Evolutionary conservation across 37 sponge, comb jelly and placozoan genomes (phyloP), one percentile per base, ranked within the genome.

Genomic region (Halichondria panicea): DNA sequence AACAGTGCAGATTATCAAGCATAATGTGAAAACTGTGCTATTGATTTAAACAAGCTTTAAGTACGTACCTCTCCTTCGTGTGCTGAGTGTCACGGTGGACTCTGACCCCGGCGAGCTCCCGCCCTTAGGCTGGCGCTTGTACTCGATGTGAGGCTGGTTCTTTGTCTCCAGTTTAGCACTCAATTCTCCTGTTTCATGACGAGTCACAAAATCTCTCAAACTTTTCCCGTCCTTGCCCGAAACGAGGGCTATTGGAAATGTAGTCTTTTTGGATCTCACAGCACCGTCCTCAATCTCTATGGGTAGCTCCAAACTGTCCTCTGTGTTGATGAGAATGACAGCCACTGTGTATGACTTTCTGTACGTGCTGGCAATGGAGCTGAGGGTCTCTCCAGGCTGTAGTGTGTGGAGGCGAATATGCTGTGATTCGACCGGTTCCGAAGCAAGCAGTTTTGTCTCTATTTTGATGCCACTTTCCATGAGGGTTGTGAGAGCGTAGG

Each of bases 361-460:
- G 68, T 68, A 75, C 38, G 42, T 55, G 34, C 37, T 21, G 3
- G 64, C 62, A 25, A 84, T 31, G 21, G 58, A 4, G 19, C 24
- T 25, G 24, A 84, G 70, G 39, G 66, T 56, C 25, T 84, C 77
- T 21, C 53, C 63, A 7, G 70, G 38, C 63, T 76, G 68, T 5
- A 84, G 77, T 64, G 75, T 69, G 74, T 75, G 77, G 37, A 27
- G 76, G 40, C 37, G 25, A 19, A 84, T 76, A 63, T 84, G 84
- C 53, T 84, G 77, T 32, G 77, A 57, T 25, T 70, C 84, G 33
- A 84, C n/a, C 11, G 57, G 46, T 40, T 75, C 77, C 0, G 53
- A 24, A 2, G 77, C 76, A 18, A 84, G 53, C 3, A 68, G 60
- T 46, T 84, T 84, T 77, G 77, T 76, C 44, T 84, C 84, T 32